Evolutionary conservation across 2,888 invertebrate genomes (phyloP), one percentile per base, ranked within the genome.

Genomic region (Pomacea canaliculata): DNA sequence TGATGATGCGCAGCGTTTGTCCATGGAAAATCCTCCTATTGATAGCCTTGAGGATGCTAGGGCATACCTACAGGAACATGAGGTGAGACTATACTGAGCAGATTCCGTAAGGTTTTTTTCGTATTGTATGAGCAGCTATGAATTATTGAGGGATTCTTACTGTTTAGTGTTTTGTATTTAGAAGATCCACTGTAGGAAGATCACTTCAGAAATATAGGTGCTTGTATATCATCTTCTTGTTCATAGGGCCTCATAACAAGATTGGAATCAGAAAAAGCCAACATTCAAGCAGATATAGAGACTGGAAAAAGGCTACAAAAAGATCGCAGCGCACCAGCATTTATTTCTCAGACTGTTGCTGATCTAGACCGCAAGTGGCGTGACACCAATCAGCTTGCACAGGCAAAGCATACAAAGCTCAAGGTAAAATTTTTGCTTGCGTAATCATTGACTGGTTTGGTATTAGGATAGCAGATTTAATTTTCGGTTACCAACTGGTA

Each of bases 351-450:
- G 81, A 95, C 97, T 89, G 95, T 97, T 0, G 94, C 94, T 83
- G 94, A 94, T 74, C 92, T 98, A n/a, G 97, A 97, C 90, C 93
- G 93, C 23, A 95, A 95, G 69, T 97, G 97, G 96, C 96, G 95
- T 85, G 94, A 95, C 76, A 95, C 96, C 0, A 97, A 96, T 85
- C 94, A 95, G 68, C 94, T 95, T 81, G 96, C 96, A 18, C 94
- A 95, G 48, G 95, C 96, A 78, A 95, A 95, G 85, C 92, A 97
- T 23, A 94, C 95, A 85, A 94, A 94, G 80, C 92, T 98, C 2
- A 95, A 89, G 86, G 88, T 88, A 80, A 65, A 70, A 37, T 37
- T 37, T 74, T 27, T n/a, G 19, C n/a, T 63, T 37, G 13, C 10
- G 18, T 46, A 4, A 48, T 48, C 12, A 19, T 16, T 37, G 37